Conservation (phyloP, 2,888 invertebrate genomes). For the Chalcosyrphus nemorum region DNA sequence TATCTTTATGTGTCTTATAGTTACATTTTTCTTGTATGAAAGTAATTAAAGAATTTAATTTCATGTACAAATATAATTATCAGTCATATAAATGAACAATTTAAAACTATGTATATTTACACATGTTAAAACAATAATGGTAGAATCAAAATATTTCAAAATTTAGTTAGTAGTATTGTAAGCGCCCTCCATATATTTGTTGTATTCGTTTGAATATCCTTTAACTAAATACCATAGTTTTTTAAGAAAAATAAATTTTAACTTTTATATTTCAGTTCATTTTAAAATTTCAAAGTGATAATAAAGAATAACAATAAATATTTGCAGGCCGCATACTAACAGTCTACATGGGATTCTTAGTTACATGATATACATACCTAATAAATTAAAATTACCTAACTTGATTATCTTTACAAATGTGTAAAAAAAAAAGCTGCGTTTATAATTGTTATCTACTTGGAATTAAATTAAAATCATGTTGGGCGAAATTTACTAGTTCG, state of each 20-base stretch:
- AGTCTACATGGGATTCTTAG: neutral
- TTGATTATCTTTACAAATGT: constrained; percentile 20
- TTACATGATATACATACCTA: constrained; percentile 6
- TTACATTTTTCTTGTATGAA: constrained; percentile 43
- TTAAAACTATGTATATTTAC: constrained; percentile 27
- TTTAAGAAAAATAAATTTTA: too few species aligned
- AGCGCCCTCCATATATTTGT: neutral
- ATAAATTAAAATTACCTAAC: neutral
- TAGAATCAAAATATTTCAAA: neutral
- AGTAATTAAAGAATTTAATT: constrained; percentile 48
- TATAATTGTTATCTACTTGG: constrained; percentile 58
- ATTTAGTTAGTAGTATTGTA: neutral
- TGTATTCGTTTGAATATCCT: neutral
- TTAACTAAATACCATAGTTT: too few species aligned
- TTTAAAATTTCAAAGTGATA: neutral
- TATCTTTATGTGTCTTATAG: constrained; percentile 21
- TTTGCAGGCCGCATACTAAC: neutral
- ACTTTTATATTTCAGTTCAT: too few species aligned
- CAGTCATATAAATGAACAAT: constrained; percentile 54
- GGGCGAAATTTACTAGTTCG: constrained; percentile 29
- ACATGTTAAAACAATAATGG: neutral
- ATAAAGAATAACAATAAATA: neutral
- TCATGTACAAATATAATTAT: constrained; percentile 67
- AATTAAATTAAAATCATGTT: constrained; percentile 51
- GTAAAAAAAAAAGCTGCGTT: constrained; percentile 39